Evolutionary conservation across 1,140 invertebrate species (phyloP), one percentile per base, ranked within the genome.

Genomic region (Bombus turneri): DNA sequence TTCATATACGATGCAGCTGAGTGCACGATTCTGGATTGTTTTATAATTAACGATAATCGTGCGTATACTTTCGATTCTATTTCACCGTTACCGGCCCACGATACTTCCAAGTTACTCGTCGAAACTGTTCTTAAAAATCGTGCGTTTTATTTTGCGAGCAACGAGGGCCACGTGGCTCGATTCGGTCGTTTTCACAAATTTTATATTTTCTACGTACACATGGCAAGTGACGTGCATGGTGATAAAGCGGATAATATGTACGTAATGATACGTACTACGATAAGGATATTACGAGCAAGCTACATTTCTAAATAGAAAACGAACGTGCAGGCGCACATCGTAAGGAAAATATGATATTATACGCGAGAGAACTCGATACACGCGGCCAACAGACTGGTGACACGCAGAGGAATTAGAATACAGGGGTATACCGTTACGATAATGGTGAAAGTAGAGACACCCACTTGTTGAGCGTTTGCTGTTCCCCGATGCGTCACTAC

Each of bases 391-490:
- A 64, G 69, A 69, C 72, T 34, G 76, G 78, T 78, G 87, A 87
- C 79, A 86, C 86, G 85, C 81, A 75, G 82, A 86, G 81, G 86
- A 92, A 92, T 92, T 91, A 93, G 91, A 87, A 86, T 92, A 90
- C 85, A 85, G 64, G 41, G 76, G 79, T 87, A 87, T 85, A 87
- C 85, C 86, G 85, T 88, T 92, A 92, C 92, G 88, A 90, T 92
- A 91, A 91, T 92, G 91, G 92, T 90, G 93, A 93, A 93, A 93
- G 93, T 92, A 91, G 90, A 88, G 87, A 85, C 83, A 88, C 85
- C 87, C 86, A 83, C 88, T 82, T 77, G 86, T 85, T 47, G 71
- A 86, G 79, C 47, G 47, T 64, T 73, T 41, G 12, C 31, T 34
- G 39, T 62, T 78, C 57, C 28, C 71, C 74, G 53, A 28, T 86